phyloP scores from a whole-genome alignment of 2,888 invertebrate species.

The Cataglyphis albicans region DNA sequence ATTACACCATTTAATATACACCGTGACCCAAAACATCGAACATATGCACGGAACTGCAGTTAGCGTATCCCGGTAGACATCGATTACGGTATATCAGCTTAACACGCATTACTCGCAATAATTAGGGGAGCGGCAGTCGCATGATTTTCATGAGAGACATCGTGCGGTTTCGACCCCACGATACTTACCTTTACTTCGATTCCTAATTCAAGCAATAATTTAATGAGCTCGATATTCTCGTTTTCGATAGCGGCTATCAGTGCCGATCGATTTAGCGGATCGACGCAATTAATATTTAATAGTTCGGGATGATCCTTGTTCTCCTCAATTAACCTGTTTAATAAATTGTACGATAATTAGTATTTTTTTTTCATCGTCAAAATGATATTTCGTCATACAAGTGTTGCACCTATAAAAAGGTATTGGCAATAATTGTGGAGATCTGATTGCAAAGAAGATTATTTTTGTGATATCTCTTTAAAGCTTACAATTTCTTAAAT shows the following conservation, averaged over 20 bases:
- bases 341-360: constrained; percentile 10
- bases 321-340: constrained; percentile 90
- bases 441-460: neutral
- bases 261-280: constrained; percentile 97
- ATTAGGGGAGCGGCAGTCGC: constrained; percentile 24
- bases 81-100: constrained; percentile 37
- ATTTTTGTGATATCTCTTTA: neutral
- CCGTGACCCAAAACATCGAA: constrained; percentile 4
- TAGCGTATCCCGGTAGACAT: constrained; percentile 47
- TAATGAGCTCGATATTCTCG: constrained; percentile 97
- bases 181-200: constrained; percentile 92
- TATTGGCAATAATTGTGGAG: neutral
- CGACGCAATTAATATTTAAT: constrained; percentile 97
- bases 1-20: neutral
- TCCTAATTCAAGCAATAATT: constrained; percentile 92
- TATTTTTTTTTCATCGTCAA: neutral
- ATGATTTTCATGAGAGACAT: constrained; percentile 30
- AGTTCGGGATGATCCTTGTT: constrained; percentile 89
- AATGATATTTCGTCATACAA: neutral
- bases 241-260: constrained; percentile 98
- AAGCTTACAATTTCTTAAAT: neutral
- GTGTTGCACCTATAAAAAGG: neutral
- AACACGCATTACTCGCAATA: constrained; percentile 15
- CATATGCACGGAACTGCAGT: constrained; percentile 17
- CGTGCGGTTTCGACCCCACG: constrained; percentile 4